A percentile compares a stretch with the other conserved stretches of the same genome.
Conservation (phyloP, 2,888 invertebrate genomes). For the Drosophila longiperda region DNA sequence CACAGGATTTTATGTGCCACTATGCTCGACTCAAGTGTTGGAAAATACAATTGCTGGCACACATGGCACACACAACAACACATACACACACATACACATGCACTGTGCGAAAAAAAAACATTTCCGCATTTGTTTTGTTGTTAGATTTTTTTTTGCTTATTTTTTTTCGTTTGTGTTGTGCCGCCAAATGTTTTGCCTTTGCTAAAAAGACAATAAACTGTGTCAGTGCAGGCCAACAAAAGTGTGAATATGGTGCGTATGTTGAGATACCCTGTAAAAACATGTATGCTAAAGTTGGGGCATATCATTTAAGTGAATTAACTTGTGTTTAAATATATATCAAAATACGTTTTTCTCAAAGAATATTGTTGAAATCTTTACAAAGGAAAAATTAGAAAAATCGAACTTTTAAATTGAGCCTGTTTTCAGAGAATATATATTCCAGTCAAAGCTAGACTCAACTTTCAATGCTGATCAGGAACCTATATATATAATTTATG, state of each 20-base stretch:
- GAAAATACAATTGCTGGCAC: slow-evolving; percentile 76
- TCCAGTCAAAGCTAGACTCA: background rate
- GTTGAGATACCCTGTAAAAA: slow-evolving; percentile 32
- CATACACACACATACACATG: slow-evolving; percentile 6
- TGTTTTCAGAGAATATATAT: background rate
- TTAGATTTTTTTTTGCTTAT: slow-evolving; percentile 15
- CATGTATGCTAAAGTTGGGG: background rate
- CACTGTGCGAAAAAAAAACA: slow-evolving; percentile 31
- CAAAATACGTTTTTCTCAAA: background rate
- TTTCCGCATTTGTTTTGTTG: slow-evolving; percentile 69
- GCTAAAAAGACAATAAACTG: slow-evolving; percentile 75
- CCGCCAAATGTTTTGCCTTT: slow-evolving; percentile 66
- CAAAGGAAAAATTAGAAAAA: background rate
- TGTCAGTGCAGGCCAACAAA: slow-evolving; percentile 53
- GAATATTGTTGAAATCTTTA: background rate
- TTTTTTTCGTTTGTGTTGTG: slow-evolving; percentile 53
- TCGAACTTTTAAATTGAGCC: background rate
- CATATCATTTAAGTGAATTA: background rate
- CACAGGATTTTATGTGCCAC: slow-evolving; percentile 80
- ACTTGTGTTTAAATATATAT: too few species aligned
- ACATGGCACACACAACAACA: slow-evolving; percentile 13
- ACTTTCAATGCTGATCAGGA: background rate
- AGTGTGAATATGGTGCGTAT: slow-evolving; percentile 29
- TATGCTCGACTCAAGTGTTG: slow-evolving; percentile 77
- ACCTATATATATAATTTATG: background rate